phyloP scores from a whole-genome alignment of 2,888 invertebrate genomes.

The Himalopsyche kuldschensis region DNA sequence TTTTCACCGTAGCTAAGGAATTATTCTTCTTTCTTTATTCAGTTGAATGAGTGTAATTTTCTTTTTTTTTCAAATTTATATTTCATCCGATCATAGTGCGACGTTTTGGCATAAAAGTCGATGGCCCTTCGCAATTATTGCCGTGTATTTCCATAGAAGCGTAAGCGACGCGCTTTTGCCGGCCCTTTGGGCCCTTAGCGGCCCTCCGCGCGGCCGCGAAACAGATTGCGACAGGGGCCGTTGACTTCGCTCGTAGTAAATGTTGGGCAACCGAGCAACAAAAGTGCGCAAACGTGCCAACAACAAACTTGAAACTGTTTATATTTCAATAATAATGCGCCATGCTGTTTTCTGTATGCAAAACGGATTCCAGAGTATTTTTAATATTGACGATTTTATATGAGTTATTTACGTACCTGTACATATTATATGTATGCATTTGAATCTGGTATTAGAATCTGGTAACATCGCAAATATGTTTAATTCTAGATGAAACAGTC shows the following conservation, averaged over 20 bases:
- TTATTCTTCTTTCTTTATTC: too few species aligned
- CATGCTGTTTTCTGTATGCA: background rate
- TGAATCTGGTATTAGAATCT: too few species aligned
- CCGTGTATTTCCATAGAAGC: background rate
- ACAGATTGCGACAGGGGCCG: conserved; percentile 21
- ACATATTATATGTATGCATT: too few species aligned
- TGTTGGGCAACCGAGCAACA: conserved; percentile 8
- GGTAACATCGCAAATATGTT: too few species aligned
- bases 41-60: too few species aligned
- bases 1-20: too few species aligned
- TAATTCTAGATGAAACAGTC: too few species aligned
- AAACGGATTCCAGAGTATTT: background rate
- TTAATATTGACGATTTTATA: background rate
- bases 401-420: too few species aligned
- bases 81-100: too few species aligned
- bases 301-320: background rate
- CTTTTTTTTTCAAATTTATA: too few species aligned
- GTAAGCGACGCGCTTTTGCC: conserved; percentile 14
- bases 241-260: conserved; percentile 17
- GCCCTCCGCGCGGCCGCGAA: conserved; percentile 3
- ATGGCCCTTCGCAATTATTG: background rate
- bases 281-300: conserved; percentile 3
- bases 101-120: background rate
- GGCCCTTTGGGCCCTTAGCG: conserved; percentile 8
- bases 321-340: background rate